Conservation (phyloP, 2,888 invertebrate genomes). For the Trilocha varians region DNA sequence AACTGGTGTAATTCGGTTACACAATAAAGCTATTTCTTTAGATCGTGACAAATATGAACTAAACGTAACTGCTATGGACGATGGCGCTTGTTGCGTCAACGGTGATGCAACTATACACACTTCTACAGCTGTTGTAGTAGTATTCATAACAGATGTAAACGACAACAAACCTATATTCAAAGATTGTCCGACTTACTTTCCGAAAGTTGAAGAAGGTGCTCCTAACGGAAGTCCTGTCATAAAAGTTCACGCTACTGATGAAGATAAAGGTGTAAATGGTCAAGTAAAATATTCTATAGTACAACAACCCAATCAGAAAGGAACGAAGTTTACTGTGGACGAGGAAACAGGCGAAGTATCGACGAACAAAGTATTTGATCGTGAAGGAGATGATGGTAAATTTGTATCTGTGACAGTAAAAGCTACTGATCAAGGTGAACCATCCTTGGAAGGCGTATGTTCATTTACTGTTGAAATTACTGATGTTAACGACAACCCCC, state of each 20-base stretch:
- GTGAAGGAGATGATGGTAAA: constrained; percentile 97
- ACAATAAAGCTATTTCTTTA: constrained; percentile 87
- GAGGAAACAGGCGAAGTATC: constrained; percentile 96
- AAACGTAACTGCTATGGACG: constrained; percentile 97
- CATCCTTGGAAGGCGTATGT: constrained; percentile 97
- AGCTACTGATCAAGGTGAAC: constrained; percentile 99
- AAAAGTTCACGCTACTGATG: constrained; percentile 94
- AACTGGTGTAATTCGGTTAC: constrained; percentile 93
- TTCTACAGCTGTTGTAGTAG: constrained; percentile 94
- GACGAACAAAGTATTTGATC: constrained; percentile 96
- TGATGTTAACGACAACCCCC: constrained; percentile 98
- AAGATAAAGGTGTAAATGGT: constrained; percentile 96
- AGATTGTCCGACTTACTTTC: constrained; percentile 93
- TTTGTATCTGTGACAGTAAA: constrained; percentile 97
- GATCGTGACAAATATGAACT: constrained; percentile 96
- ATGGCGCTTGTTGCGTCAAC: constrained; percentile 96
- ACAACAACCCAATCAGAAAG: constrained; percentile 95
- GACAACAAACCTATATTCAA: constrained; percentile 97
- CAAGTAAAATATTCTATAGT: constrained; percentile 98
- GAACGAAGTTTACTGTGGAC: constrained; percentile 95
- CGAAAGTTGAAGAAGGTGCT: constrained; percentile 95
- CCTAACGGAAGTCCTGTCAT: constrained; percentile 95
- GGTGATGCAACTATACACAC: constrained; percentile 91
- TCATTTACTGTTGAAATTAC: constrained; percentile 98
- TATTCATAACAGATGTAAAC: constrained; percentile 97